A percentile compares a stretch with the other conserved stretches of the same genome.
Conservation (phyloP, 2,888 invertebrate genomes). For the Drosophila crucigera region DNA sequence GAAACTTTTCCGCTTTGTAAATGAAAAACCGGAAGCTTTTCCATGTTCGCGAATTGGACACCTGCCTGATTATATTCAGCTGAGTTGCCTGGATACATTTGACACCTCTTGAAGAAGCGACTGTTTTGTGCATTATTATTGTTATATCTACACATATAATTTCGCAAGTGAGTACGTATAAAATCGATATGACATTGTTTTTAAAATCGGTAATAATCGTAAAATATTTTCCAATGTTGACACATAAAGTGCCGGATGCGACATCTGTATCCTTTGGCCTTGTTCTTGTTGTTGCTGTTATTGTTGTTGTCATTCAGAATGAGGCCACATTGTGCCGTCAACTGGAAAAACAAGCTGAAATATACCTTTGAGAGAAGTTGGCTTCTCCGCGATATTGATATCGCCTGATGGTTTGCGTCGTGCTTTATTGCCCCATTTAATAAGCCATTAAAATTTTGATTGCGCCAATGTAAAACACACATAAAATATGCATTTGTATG, state of each 20-base stretch:
- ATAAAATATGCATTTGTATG: conserved; percentile 50
- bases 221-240: conserved; percentile 40
- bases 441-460: conserved; percentile 77
- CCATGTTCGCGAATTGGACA: too few species aligned
- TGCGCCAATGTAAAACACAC: conserved; percentile 54
- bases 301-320: background rate
- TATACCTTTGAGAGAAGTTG: conserved; percentile 15
- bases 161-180: conserved; percentile 10
- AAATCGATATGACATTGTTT: conserved; percentile 41
- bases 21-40: too few species aligned
- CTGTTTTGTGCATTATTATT: background rate
- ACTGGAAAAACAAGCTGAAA: conserved; percentile 18
- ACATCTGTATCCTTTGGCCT: conserved; percentile 8
- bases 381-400: conserved; percentile 22
- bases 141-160: background rate
- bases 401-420: conserved; percentile 20
- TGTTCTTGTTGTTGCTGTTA: background rate
- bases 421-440: conserved; percentile 74
- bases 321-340: conserved; percentile 15
- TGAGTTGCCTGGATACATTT: background rate
- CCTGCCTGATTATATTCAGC: background rate
- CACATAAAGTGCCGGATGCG: conserved; percentile 47
- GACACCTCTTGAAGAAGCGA: background rate
- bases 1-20: too few species aligned
- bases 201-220: conserved; percentile 52